These are phyloP conservation scores for Trachelipus rathkii DNA, from an alignment of 1,140 invertebrate species.

Conservation along the genomic window DNA sequence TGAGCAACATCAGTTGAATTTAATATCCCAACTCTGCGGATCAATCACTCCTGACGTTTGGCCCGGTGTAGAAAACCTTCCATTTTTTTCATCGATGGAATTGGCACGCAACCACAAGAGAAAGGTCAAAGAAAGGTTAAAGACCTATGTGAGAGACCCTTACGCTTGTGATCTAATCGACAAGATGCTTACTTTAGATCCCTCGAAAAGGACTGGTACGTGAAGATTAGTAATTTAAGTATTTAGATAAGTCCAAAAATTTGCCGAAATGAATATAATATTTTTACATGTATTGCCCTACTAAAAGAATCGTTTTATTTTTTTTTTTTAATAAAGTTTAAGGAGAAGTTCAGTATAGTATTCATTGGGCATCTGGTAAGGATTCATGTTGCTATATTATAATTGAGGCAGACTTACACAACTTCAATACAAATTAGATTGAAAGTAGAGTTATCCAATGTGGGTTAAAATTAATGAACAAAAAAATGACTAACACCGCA, in stretches of 20 bases:
- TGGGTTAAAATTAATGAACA: too few species aligned
- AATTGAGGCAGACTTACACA: too few species aligned
- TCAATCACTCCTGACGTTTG: conserved; percentile 90
- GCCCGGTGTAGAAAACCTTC: conserved; percentile 90
- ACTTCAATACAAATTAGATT: too few species aligned
- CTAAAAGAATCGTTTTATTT: too few species aligned
- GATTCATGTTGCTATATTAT: too few species aligned
- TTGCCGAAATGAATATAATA: not conserved
- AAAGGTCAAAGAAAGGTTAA: conserved; percentile 77
- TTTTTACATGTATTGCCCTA: not conserved
- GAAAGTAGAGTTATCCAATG: too few species aligned
- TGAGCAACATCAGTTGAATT: conserved; percentile 90
- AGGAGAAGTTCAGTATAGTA: too few species aligned
- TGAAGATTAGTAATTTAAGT: not conserved
- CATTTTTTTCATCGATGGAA: conserved; percentile 87
- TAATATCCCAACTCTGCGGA: conserved; percentile 95
- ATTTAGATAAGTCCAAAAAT: not conserved
- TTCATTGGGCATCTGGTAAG: too few species aligned
- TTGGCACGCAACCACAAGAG: conserved; percentile 81
- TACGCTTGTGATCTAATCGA: conserved; percentile 91
- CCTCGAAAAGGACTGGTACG: conserved; percentile 68
- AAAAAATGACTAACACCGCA: too few species aligned
- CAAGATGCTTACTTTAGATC: conserved; percentile 86
- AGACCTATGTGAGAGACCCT: conserved; percentile 86
- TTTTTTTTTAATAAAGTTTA: too few species aligned